Percentiles rank a stretch among this genome's conserved stretches.
Evolutionary conservation across 1,140 invertebrate genomes (phyloP).

Genomic region (Neuroterus valhalla): DNA sequence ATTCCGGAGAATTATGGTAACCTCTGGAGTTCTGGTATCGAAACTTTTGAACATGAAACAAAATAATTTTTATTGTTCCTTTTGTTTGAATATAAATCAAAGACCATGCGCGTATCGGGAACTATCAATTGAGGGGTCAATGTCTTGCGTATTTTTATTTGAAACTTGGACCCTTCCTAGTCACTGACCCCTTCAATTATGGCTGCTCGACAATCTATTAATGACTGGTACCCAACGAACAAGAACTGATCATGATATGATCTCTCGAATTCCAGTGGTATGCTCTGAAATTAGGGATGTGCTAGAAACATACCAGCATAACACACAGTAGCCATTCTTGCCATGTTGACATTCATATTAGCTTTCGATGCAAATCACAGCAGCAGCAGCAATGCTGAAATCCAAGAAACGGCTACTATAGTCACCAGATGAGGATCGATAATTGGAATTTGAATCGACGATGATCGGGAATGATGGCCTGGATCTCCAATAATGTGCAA

Average conservation of each 20-base stretch:
- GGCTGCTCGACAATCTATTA: too few relatives aligned
- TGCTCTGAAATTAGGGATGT: not conserved
- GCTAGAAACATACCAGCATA: constrained; percentile 63
- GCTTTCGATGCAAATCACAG: constrained; percentile 21
- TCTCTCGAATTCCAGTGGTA: not conserved
- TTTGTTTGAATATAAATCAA: too few relatives aligned
- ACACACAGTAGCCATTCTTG: constrained; percentile 67
- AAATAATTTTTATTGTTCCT: too few relatives aligned
- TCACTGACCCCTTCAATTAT: not conserved
- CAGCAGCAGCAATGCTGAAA: constrained; percentile 4
- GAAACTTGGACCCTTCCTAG: not conserved
- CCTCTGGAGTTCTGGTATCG: too few relatives aligned
- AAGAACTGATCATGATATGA: not conserved
- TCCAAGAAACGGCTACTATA: not conserved
- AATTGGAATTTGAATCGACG: not conserved
- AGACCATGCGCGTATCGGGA: too few relatives aligned
- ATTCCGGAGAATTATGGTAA: too few relatives aligned
- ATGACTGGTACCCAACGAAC: not conserved
- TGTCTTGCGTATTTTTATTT: not conserved
- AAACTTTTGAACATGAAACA: too few relatives aligned
- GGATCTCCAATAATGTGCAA: constrained; percentile 30
- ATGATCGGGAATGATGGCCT: not conserved
- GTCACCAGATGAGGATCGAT: not conserved
- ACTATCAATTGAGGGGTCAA: too few relatives aligned
- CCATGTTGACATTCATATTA: constrained; percentile 29